Conservation (phyloP, 2,797 vertebrate species). For the Malacoraja senta region DNA sequence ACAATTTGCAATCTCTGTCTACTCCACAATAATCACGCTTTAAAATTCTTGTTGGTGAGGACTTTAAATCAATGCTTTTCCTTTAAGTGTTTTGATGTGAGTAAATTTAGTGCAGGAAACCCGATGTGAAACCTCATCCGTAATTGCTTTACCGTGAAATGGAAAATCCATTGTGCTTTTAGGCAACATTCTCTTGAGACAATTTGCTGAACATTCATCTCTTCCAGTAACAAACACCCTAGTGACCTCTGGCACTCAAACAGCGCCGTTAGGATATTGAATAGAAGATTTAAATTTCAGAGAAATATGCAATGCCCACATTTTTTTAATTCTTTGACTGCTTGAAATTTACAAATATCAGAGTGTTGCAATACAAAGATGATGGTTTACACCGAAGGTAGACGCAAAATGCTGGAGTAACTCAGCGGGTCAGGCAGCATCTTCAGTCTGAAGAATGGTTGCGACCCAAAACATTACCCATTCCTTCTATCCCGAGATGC, state of each 20-base stretch:
- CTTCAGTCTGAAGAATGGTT: too few relatives aligned
- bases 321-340: not conserved
- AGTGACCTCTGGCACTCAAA: not conserved
- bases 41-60: not conserved
- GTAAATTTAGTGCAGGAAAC: conserved; percentile 10
- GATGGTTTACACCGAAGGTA: too few relatives aligned
- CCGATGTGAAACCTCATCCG: not conserved
- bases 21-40: not conserved
- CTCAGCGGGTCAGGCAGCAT: too few relatives aligned
- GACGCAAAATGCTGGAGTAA: too few relatives aligned
- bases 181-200: not conserved
- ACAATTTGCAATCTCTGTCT: not conserved
- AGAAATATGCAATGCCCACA: not conserved
- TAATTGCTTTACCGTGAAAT: conserved; percentile 26
- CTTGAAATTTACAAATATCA: not conserved
- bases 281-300: not conserved
- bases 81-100: not conserved
- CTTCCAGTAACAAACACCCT: not conserved
- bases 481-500: too few relatives aligned
- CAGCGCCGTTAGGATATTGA: not conserved
- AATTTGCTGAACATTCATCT: conserved; percentile 3
- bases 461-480: too few relatives aligned
- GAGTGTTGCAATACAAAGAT: not conserved
- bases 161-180: conserved; percentile 15
- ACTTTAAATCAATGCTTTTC: not conserved